Conservation (phyloP, 2,113 vertebrate genomes). For the Limnothrissa miodon region DNA sequence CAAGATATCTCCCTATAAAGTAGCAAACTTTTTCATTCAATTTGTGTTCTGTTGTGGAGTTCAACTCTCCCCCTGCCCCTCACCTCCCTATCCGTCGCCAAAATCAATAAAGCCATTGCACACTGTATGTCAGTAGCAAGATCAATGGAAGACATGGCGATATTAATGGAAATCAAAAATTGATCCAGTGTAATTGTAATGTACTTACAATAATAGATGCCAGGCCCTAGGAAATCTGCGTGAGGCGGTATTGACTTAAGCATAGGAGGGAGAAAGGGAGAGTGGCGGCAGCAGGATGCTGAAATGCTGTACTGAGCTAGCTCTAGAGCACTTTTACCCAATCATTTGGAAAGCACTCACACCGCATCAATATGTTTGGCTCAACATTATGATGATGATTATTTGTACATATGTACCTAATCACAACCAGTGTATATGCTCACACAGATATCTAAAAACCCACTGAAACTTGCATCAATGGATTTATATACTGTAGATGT, state of each 20-base stretch:
- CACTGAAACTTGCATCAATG: background rate
- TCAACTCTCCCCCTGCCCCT: constrained; percentile 20
- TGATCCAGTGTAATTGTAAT: constrained; percentile 50
- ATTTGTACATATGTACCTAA: background rate
- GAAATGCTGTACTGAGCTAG: background rate
- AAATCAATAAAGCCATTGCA: constrained; percentile 46
- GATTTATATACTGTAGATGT: background rate
- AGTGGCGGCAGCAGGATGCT: background rate
- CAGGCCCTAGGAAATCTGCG: background rate
- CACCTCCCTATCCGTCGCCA: constrained; percentile 20
- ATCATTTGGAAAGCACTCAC: background rate
- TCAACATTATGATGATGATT: background rate
- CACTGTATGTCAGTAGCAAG: constrained; percentile 14
- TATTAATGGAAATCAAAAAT: constrained; percentile 57
- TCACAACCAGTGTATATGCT: background rate
- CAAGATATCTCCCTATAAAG: constrained; percentile 45
- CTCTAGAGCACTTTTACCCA: background rate
- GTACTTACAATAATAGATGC: constrained; percentile 43
- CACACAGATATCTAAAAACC: no score
- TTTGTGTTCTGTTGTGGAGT: constrained; percentile 46
- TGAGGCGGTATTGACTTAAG: constrained; percentile 21
- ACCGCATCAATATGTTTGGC: background rate
- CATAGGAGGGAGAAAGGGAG: background rate
- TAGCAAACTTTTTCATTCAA: constrained; percentile 49
- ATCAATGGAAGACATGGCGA: constrained; percentile 46